phyloP scores from a whole-genome alignment of 2,888 invertebrate genomes.

The Coelogynopora nodosa region DNA sequence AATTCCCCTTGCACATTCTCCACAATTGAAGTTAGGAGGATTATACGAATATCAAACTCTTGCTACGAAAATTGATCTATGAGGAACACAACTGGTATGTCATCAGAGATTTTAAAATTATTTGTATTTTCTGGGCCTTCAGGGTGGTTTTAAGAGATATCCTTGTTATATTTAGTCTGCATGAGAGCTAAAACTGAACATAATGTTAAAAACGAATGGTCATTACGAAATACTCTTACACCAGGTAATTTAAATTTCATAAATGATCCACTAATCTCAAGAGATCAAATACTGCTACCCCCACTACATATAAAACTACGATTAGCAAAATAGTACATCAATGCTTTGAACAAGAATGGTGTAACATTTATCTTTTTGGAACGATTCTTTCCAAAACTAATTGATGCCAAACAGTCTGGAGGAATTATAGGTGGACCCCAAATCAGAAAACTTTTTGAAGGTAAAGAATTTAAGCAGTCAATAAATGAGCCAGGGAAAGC shows the following conservation, averaged over 20 bases:
- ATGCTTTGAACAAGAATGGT: background rate
- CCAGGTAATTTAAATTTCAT: background rate
- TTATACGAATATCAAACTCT: slow-evolving; percentile 2
- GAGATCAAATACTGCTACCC: background rate
- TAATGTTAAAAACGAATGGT: slow-evolving; percentile 6
- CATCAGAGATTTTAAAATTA: background rate
- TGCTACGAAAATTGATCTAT: background rate
- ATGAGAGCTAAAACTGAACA: background rate
- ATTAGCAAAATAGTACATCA: background rate
- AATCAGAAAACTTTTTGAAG: background rate
- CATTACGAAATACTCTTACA: background rate
- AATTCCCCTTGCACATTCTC: background rate
- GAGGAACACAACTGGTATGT: background rate
- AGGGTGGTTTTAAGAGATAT: background rate
- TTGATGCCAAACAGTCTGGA: background rate
- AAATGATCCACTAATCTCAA: background rate
- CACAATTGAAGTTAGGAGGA: slow-evolving; percentile 19
- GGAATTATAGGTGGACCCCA: background rate
- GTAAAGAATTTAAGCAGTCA: background rate
- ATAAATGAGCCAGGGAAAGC: background rate
- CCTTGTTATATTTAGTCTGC: background rate
- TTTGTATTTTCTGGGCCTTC: background rate
- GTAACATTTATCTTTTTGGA: background rate
- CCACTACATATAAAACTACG: background rate
- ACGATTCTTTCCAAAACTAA: background rate